Evolutionary conservation across 2,113 vertebrate genomes (phyloP), one percentile per base, ranked within the genome.

Genomic region (Sinocyclocheilus anophthalmus): DNA sequence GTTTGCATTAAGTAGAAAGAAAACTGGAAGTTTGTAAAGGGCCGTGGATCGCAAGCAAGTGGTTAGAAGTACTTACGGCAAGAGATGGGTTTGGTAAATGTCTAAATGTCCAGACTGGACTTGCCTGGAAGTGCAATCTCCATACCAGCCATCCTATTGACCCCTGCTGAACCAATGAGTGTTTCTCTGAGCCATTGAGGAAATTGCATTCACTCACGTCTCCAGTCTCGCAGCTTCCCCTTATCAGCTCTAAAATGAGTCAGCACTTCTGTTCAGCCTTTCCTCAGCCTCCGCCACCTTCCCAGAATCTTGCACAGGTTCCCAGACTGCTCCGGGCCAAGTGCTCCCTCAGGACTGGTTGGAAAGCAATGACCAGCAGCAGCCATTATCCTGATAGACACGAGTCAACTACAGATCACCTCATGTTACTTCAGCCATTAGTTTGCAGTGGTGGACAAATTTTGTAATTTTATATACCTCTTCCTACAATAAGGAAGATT

Each of bases 371-470:
- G 76, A 76, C 81, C 83, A 81, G 65, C 26, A 82, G 70, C 59
- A 84, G 55, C 76, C 76, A 13, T 85, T 53, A 55, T 48, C 61
- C 8, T 57, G 67, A 5, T 55, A 86, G 81, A 80, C 85, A 84
- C 81, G 88, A 88, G 88, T 84, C 85, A 81, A 84, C 48, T 63
- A 79, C 81, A 81, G 76, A 84, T 88, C 85, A 88, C 77, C 39
- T 13, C 80, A 84, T 20, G 33, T 78, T 22, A 75, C 81, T 76
- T 63, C 65, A 59, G 63, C 30, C 76, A 76, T 57, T 65, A 50
- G 24, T 50, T 84, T 73, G 30, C 55, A 20, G 39, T 33, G 37
- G 12, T 26, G 37, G 14, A 14, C 12, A 50, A 13, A 4, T 50
- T 50, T 50, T 1, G 45, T 3, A 50, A 50, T 50, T 50, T 50